phyloP scores from a whole-genome alignment of 2,888 invertebrate genomes.

The Dryadula phaetusa region DNA sequence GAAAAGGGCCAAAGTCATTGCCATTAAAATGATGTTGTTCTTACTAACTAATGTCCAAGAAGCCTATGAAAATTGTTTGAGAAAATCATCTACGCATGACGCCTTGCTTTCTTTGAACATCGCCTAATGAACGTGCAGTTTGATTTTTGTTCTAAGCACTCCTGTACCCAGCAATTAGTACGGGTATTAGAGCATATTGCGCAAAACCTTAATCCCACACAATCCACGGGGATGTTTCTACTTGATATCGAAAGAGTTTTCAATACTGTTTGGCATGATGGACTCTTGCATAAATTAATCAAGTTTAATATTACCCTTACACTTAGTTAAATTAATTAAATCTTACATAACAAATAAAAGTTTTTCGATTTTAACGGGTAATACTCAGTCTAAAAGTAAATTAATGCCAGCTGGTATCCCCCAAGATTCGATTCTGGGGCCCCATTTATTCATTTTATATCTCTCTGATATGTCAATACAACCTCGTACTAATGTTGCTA shows the following conservation, averaged over 20 bases:
- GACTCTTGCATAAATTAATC: conserved; percentile 33
- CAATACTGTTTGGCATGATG: conserved; percentile 38
- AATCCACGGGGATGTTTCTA: conserved; percentile 37
- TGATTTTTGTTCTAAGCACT: not conserved
- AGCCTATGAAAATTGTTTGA: not conserved
- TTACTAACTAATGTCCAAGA: conserved; percentile 25
- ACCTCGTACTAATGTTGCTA: not conserved
- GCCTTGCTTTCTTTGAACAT: not conserved
- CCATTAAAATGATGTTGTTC: conserved; percentile 28
- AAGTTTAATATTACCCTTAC: not conserved
- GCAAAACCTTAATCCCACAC: conserved; percentile 28
- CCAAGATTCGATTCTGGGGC: not conserved
- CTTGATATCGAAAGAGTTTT: conserved; percentile 40
- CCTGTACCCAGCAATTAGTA: not conserved
- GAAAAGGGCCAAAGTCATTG: conserved; percentile 41
- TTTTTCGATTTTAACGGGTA: not conserved
- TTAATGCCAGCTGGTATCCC: not conserved
- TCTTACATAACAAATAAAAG: not conserved
- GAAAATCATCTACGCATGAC: not conserved
- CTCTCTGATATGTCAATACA: not conserved
- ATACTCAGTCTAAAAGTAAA: not conserved
- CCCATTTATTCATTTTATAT: not conserved
- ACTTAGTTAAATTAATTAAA: not conserved
- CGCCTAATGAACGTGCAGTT: not conserved
- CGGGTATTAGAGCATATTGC: conserved; percentile 30